A percentile compares a stretch with the other conserved stretches of the same genome.
Evolutionary conservation across 1,140 invertebrate species (phyloP).

Genomic region (Papilio glaucus): DNA sequence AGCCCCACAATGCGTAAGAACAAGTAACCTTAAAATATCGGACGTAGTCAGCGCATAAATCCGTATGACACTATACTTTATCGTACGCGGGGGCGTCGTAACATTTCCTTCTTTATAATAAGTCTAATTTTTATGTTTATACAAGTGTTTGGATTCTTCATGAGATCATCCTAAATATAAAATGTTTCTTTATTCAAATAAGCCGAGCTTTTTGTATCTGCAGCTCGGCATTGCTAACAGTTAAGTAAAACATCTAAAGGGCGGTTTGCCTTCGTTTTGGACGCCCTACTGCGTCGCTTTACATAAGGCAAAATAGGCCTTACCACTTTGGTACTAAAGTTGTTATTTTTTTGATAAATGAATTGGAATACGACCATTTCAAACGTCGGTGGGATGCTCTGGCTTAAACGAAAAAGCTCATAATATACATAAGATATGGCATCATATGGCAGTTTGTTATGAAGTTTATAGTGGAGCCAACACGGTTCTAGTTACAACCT

Average conservation of each 20-base stretch:
- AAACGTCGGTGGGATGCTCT: slow-evolving; percentile 44
- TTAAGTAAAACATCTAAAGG: slow-evolving; percentile 74
- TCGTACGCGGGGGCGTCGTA: neutral
- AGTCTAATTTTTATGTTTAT: slow-evolving; percentile 38
- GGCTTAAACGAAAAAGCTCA: slow-evolving; percentile 80
- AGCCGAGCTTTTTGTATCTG: slow-evolving; percentile 66
- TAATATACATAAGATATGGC: slow-evolving; percentile 83
- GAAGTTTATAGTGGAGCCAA: slow-evolving; percentile 81
- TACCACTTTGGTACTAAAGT: slow-evolving; percentile 40
- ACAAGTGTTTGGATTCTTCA: slow-evolving; percentile 29
- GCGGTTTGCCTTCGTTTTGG: slow-evolving; percentile 58
- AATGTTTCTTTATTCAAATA: slow-evolving; percentile 61
- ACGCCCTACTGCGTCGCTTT: slow-evolving; percentile 39
- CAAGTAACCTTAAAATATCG: slow-evolving; percentile 13
- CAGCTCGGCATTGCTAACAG: slow-evolving; percentile 63
- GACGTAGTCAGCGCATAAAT: neutral
- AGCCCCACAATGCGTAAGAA: slow-evolving; percentile 33
- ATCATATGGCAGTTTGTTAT: slow-evolving; percentile 82
- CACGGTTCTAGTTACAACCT: slow-evolving; percentile 76
- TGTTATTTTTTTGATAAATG: slow-evolving; percentile 40
- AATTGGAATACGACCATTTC: slow-evolving; percentile 45
- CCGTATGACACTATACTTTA: slow-evolving; percentile 1
- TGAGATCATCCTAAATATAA: slow-evolving; percentile 55
- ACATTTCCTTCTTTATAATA: slow-evolving; percentile 13
- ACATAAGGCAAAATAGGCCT: slow-evolving; percentile 46